A percentile compares a stretch with the other conserved stretches of the same genome.
These are phyloP conservation scores for Pangasius sanitwongsei DNA, from an alignment of 2,797 vertebrate species.

Conservation along the genomic window DNA sequence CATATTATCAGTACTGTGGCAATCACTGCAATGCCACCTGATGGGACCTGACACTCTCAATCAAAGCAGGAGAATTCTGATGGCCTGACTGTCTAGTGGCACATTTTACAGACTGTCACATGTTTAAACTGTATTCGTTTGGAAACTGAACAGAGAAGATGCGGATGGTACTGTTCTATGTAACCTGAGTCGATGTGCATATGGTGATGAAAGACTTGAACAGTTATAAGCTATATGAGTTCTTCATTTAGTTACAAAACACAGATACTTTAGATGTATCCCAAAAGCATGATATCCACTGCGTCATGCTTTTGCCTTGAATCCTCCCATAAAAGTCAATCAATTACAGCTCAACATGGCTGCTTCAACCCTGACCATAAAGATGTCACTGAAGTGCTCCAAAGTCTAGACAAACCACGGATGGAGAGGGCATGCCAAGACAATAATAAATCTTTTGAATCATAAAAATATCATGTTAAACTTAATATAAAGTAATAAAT, in stretches of 20 bases:
- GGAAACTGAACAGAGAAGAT: neutral
- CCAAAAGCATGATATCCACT: neutral
- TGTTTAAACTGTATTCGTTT: neutral
- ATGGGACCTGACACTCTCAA: slow-evolving; percentile 54
- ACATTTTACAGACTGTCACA: neutral
- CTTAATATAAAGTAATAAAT: too few species aligned
- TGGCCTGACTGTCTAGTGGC: neutral
- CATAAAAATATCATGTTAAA: too few species aligned
- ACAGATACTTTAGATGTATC: neutral
- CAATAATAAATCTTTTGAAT: neutral
- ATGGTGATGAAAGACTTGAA: neutral
- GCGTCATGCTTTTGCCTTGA: neutral
- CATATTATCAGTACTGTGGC: slow-evolving; percentile 7
- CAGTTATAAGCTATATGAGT: neutral
- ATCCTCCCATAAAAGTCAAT: neutral
- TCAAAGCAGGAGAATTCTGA: slow-evolving; percentile 50
- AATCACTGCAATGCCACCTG: slow-evolving; percentile 4
- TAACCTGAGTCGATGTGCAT: neutral
- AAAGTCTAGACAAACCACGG: neutral
- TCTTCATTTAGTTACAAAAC: neutral
- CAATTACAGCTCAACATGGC: neutral
- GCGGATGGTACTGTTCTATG: neutral
- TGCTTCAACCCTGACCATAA: neutral
- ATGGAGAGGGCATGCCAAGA: neutral
- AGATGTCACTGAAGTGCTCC: neutral